Percentiles rank a stretch among this genome's conserved stretches.
Evolutionary conservation across 2,113 vertebrate species (phyloP).

Genomic region (Acrocephalus arundinaceus): DNA sequence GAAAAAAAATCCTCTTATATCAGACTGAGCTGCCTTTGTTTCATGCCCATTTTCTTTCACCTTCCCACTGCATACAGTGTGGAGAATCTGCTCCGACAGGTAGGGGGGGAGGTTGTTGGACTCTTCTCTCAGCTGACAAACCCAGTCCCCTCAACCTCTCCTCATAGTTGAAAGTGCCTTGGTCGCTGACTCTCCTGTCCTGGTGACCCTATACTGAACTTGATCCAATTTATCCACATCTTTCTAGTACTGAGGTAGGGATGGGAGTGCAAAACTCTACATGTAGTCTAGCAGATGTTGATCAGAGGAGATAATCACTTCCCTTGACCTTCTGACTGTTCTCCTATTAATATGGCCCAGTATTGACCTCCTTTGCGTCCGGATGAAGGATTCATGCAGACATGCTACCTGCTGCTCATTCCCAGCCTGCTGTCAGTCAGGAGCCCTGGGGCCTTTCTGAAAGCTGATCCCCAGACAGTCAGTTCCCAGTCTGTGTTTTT

Average conservation of each 20-base stretch:
- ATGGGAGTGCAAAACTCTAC: neutral
- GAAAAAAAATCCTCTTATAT: neutral
- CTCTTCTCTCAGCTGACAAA: neutral
- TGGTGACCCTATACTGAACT: neutral
- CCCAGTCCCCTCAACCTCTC: neutral
- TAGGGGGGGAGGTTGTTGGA: neutral
- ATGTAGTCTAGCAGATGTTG: neutral
- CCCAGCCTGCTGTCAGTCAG: neutral
- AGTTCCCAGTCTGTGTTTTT: neutral
- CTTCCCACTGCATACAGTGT: neutral
- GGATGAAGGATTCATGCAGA: neutral
- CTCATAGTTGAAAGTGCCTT: neutral
- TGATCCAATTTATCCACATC: fast-evolving
- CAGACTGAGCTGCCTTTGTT: neutral
- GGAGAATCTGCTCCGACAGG: neutral
- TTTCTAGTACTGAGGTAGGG: neutral
- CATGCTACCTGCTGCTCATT: neutral
- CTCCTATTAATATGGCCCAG: neutral
- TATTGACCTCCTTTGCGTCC: neutral
- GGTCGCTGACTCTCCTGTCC: neutral
- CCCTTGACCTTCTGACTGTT: neutral
- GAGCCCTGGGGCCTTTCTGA: neutral
- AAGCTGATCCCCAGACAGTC: neutral
- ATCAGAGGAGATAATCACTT: neutral
- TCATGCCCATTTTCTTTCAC: neutral